phyloP scores from a whole-genome alignment of 2,888 invertebrate species.

The Campoletis raptor region DNA sequence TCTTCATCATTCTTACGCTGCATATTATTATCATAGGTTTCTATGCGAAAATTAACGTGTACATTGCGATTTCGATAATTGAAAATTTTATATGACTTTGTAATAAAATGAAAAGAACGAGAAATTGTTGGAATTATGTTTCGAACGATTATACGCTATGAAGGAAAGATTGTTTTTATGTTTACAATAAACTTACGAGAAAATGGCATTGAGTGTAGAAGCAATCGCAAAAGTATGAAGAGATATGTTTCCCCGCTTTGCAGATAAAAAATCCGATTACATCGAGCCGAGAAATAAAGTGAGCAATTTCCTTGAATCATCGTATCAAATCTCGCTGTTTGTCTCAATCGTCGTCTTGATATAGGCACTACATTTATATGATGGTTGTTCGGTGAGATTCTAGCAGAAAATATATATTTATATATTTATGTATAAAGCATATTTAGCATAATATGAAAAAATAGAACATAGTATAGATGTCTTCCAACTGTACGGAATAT shows the following conservation, averaged over 20 bases:
- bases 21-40: conserved; percentile 17
- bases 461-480: neutral
- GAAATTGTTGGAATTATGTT: neutral
- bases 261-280: conserved; percentile 31
- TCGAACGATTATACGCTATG: neutral
- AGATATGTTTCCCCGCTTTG: neutral
- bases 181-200: neutral
- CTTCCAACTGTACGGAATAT: conserved; percentile 35
- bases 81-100: neutral
- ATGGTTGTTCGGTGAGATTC: neutral
- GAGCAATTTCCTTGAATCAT: conserved; percentile 69
- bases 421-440: neutral
- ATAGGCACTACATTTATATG: neutral
- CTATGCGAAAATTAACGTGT: conserved; percentile 1
- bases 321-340: conserved; percentile 25
- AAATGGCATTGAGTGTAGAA: neutral
- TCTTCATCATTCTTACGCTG: conserved; percentile 12
- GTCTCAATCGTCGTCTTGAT: conserved; percentile 16
- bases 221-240: neutral
- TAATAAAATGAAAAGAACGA: neutral
- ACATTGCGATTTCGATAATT: neutral
- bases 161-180: neutral
- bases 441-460: neutral
- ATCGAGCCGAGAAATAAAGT: conserved; percentile 52
- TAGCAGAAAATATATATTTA: neutral